Evolutionary conservation across 1,140 invertebrate genomes (phyloP), one percentile per base, ranked within the genome.

Genomic region (Ditylenchus dipsaci): DNA sequence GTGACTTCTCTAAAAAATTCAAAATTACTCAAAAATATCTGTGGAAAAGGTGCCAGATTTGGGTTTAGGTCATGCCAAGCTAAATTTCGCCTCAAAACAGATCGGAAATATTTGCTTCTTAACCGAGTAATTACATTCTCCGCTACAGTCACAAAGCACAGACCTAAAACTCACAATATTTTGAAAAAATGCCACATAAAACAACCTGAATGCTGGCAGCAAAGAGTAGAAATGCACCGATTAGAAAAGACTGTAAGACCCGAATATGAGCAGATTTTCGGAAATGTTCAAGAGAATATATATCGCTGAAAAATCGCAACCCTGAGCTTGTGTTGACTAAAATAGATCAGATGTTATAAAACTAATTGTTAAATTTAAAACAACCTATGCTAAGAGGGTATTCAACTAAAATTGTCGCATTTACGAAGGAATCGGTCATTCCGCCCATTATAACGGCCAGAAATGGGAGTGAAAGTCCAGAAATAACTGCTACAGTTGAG

Each of bases 1-100:
- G n/a, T n/a, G n/a, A n/a, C 19, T n/a, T n/a, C n/a, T n/a, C n/a
- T n/a, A 64, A 60, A 19, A 19, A n/a, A 7, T 66, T 65, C 15
- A n/a, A n/a, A n/a, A n/a, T 88, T 87, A 93, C 91, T 93, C 91
- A 23, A 91, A 89, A 71, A 94, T 88, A 84, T 90, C 88, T 62
- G 89, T 90, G 91, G 90, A 76, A 95, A n/a, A 91, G 78, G 92
- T 91, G 75, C 90, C 90, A n/a, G 89, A 88, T 23, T 90, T 11
- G 43, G 89, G 75, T 91, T 88, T 1, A 88, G 88, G 80, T 94
- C 92, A 83, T 91, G 93, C 91, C 91, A 95, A 26, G 88, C 85
- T 78, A 94, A 91, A 76, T 94, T 91, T 84, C 94, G 91, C n/a
- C 90, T 87, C 5, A 95, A 83, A 0, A 92, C 88, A 1, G 90